Conservation (phyloP, 2,888 invertebrate species). For the Ophion slaviceki region DNA sequence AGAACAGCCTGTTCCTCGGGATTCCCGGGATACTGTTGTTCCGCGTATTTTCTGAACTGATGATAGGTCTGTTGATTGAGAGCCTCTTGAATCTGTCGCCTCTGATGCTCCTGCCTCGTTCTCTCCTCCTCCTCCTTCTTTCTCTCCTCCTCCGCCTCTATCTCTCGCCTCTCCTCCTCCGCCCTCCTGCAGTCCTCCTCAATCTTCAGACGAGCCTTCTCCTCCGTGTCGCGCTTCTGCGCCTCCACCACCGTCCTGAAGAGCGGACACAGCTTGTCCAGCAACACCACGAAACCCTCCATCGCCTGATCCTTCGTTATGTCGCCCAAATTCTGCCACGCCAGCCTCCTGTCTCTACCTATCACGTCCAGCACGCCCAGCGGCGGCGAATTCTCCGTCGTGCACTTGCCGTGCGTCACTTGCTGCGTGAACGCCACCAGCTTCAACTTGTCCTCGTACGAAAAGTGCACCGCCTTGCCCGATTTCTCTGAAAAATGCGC, state of each 20-base stretch:
- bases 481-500: slow-evolving; percentile 91
- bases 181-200: slow-evolving; percentile 86
- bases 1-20: slow-evolving; percentile 96
- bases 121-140: slow-evolving; percentile 87
- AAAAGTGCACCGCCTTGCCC: slow-evolving; percentile 97
- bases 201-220: slow-evolving; percentile 88
- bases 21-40: slow-evolving; percentile 94
- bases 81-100: slow-evolving; percentile 96
- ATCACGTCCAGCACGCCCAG: slow-evolving; percentile 97
- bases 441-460: slow-evolving; percentile 96
- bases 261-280: slow-evolving; percentile 94
- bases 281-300: slow-evolving; percentile 94
- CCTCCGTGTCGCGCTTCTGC: slow-evolving; percentile 93
- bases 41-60: slow-evolving; percentile 96
- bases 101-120: slow-evolving; percentile 87
- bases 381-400: slow-evolving; percentile 89
- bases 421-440: slow-evolving; percentile 97
- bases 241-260: slow-evolving; percentile 97
- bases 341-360: slow-evolving; percentile 95
- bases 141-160: slow-evolving; percentile 81
- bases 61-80: slow-evolving; percentile 97
- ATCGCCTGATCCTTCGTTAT: slow-evolving; percentile 94
- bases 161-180: slow-evolving; percentile 86
- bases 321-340: slow-evolving; percentile 96
- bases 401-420: slow-evolving; percentile 92